Evolutionary conservation across 2,888 invertebrate genomes (phyloP), one percentile per base, ranked within the genome.

Genomic region (Aphidius colemani): DNA sequence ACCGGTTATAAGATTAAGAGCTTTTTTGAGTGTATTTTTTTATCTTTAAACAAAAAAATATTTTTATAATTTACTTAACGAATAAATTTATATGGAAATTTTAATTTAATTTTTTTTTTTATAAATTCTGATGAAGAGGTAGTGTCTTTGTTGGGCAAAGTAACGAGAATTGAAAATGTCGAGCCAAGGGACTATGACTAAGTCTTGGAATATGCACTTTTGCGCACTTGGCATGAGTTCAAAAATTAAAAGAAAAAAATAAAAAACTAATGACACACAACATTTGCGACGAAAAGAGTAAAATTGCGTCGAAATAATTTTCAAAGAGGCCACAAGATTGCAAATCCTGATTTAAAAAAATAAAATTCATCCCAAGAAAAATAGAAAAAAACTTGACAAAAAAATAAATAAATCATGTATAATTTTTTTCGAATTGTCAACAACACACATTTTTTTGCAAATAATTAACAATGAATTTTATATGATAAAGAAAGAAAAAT

Each of bases 181-280:
- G 51, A 55, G 49, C 58, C 59, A 66, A 59, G 61, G 66, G 56
- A 57, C 55, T 46, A 65, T 70, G 70, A 70, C 67, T 69, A 69
- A 69, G 66, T 65, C 56, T 59, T 58, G 69, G 69, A 72, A 72
- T 68, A 73, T 71, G 74, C 70, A 70, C 71, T 73, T 70, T 67
- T 74, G 72, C 79, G 79, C 75, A 73, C 74, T 79, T 79, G 79
- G 79, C 79, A 75, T 68, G 64, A 63, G 66, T 71, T 76, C 78
- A 77, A 73, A 70, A 76, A 72, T 67, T 66, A 69, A 70, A 64
- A 70, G 69, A 70, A 53, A 53, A 53, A 59, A 46, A 10, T 46
- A 48, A 46, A 45, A 56, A 18, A 56, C 13, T 13, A 18, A 39
- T 63, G 60, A 60, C 60, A 64, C 63, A 53, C 7, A 45, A 57